Evolutionary conservation across 2,888 invertebrate genomes (phyloP).

Genomic region (Agyllia agylla): DNA sequence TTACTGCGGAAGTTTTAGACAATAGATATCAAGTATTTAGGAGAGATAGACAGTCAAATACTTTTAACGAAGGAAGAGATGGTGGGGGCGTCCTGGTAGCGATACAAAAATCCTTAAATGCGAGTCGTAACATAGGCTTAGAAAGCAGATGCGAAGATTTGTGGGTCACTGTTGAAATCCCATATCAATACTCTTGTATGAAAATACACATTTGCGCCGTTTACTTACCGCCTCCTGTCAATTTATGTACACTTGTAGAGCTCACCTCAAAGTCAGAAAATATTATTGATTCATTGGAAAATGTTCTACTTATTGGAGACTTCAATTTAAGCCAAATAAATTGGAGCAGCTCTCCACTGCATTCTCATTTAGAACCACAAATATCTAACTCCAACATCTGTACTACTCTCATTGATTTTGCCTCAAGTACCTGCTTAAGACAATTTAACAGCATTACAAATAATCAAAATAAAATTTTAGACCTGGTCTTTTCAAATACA

Average conservation of each 20-base stretch:
- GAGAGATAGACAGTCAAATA: conserved; percentile 18
- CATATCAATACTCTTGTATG: neutral
- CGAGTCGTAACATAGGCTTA: neutral
- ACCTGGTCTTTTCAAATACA: neutral
- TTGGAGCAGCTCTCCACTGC: neutral
- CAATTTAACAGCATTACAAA: neutral
- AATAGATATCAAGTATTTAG: conserved; percentile 13
- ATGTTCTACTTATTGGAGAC: neutral
- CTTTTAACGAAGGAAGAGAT: conserved; percentile 1
- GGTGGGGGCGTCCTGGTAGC: conserved; percentile 21
- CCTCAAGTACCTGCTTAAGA: neutral
- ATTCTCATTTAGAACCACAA: neutral
- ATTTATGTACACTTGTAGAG: neutral
- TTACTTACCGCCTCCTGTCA: conserved; percentile 21
- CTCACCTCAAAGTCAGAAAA: neutral
- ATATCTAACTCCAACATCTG: neutral
- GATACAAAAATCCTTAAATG: neutral
- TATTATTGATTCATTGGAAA: neutral
- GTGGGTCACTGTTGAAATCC: conserved; percentile 8
- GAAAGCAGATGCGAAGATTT: conserved; percentile 22
- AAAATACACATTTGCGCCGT: conserved; percentile 16
- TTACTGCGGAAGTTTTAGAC: conserved; percentile 20
- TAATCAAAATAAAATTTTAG: neutral
- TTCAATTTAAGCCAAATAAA: neutral
- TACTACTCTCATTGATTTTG: neutral